Evolutionary conservation across 2,113 vertebrate genomes (phyloP).

Genomic region (Gallinago undulata): DNA sequence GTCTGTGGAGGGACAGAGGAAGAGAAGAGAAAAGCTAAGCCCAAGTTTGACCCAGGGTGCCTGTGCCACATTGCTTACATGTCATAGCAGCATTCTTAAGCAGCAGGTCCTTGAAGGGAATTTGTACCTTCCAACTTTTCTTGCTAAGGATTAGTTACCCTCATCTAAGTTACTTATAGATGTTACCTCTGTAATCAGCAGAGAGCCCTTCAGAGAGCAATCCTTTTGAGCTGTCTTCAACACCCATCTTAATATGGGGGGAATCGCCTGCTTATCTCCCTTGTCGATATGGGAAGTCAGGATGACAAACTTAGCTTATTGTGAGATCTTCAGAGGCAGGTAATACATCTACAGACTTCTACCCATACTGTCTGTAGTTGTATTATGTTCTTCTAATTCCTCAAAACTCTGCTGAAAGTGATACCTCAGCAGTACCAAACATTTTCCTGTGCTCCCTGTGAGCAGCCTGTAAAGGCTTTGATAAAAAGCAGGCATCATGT

Average conservation of each 20-base stretch:
- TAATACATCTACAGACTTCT: neutral
- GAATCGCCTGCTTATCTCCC: neutral
- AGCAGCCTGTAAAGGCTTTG: neutral
- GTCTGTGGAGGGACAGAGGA: neutral
- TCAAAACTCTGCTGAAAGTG: neutral
- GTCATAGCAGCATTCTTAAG: neutral
- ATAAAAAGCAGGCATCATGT: neutral
- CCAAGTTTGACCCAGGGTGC: neutral
- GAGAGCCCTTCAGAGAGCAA: neutral
- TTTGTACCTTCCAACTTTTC: neutral
- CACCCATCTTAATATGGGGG: neutral
- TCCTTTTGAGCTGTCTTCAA: neutral
- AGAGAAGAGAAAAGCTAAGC: neutral
- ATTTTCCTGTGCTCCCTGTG: neutral
- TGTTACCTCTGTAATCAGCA: neutral
- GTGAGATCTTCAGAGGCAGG: neutral
- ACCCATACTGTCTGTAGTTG: neutral
- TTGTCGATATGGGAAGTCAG: neutral
- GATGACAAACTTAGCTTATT: neutral
- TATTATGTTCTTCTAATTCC: neutral
- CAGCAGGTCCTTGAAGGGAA: neutral
- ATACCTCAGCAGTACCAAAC: neutral
- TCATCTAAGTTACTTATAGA: neutral
- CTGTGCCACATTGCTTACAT: fast-evolving
- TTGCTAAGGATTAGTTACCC: neutral